A percentile compares a stretch with the other conserved stretches of the same genome.
Conservation (phyloP, 2,888 invertebrate genomes). For the Trachelus tabidus region DNA sequence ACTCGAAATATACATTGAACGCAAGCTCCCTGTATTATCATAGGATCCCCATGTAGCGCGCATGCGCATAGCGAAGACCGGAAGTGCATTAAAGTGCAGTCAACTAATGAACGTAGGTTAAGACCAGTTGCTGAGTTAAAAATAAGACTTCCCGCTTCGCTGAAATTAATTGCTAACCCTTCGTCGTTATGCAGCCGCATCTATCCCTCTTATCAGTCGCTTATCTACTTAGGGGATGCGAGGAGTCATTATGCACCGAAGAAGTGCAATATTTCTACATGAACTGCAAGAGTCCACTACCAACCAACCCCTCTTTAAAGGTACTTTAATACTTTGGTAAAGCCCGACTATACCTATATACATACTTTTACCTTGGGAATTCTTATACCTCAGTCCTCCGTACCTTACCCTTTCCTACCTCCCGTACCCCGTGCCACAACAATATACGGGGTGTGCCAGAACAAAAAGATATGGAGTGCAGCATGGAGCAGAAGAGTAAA, state of each 20-base stretch:
- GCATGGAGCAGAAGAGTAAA: too few species aligned
- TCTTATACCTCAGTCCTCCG: neutral
- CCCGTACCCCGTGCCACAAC: neutral
- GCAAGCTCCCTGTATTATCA: too few species aligned
- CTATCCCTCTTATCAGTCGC: neutral
- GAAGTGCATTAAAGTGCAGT: neutral
- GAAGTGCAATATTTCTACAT: neutral
- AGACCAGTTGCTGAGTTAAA: neutral
- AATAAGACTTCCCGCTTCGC: neutral
- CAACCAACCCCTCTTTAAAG: neutral
- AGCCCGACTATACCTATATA: neutral
- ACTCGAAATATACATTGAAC: neutral
- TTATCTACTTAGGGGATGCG: neutral
- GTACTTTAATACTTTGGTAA: neutral
- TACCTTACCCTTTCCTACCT: too few species aligned
- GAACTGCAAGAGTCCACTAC: neutral
- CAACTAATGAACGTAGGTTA: neutral
- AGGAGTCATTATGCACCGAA: neutral
- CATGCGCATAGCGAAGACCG: neutral
- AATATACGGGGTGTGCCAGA: too few species aligned
- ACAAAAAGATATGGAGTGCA: too few species aligned
- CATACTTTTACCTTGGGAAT: neutral
- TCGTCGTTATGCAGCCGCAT: neutral
- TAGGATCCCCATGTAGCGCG: neutral
- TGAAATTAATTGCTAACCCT: neutral